A percentile compares a stretch with the other conserved stretches of the same genome.
phyloP scores from a whole-genome alignment of 2,797 vertebrate genomes.

The Pelodytes ibericus region DNA sequence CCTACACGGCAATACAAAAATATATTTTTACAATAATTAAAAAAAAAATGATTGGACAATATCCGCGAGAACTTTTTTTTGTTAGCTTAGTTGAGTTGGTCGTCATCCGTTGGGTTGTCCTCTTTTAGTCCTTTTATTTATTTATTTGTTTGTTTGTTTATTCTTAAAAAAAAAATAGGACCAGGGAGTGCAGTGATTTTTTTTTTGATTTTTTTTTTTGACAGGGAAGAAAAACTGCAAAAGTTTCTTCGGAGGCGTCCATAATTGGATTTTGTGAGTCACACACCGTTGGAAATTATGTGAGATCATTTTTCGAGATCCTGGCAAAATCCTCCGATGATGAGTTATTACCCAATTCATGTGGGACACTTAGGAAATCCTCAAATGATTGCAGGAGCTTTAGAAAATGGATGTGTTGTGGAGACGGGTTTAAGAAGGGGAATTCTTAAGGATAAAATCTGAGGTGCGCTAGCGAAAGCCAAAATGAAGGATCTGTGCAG shows the following conservation, averaged over 20 bases:
- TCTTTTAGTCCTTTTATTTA: too few relatives aligned
- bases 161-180: too few relatives aligned
- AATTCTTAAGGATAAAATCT: slow-evolving; percentile 40
- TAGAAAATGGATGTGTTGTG: slow-evolving; percentile 49
- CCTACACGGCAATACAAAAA: not conserved
- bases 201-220: too few relatives aligned
- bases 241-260: not conserved
- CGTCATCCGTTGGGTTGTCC: not conserved
- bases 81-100: too few relatives aligned
- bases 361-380: slow-evolving; percentile 53
- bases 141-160: too few relatives aligned
- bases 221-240: slow-evolving; percentile 16
- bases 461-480: slow-evolving; percentile 28
- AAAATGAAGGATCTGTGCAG: slow-evolving; percentile 14
- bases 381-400: slow-evolving; percentile 49
- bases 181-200: not conserved
- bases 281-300: slow-evolving; percentile 41
- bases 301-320: slow-evolving; percentile 44
- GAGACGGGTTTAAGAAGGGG: slow-evolving; percentile 29
- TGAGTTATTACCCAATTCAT: slow-evolving; percentile 49
- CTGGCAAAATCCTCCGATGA: slow-evolving; percentile 36
- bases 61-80: too few relatives aligned
- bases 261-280: slow-evolving; percentile 39
- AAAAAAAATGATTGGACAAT: not conserved
- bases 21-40: not conserved